A percentile compares a stretch with the other conserved stretches of the same genome.
Evolutionary conservation across 2,888 invertebrate species (phyloP).

Genomic region (Nomada fucata): DNA sequence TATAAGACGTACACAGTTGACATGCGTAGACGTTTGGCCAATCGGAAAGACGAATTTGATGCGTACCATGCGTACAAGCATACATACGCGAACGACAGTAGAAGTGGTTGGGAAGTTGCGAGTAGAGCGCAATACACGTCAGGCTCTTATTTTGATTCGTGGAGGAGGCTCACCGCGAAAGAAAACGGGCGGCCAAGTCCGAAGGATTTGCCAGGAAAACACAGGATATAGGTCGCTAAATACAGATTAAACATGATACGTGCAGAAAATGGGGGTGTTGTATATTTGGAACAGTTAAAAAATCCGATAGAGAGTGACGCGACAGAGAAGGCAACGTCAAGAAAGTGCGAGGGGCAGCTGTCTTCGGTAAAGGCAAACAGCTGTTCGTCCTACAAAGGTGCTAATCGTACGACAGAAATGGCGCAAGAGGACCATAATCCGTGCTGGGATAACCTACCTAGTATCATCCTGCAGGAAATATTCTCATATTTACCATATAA

Average conservation of each 20-base stretch:
- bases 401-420: conserved; percentile 74
- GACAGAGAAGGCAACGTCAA: conserved; percentile 63
- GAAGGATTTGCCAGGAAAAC: conserved; percentile 36
- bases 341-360: conserved; percentile 74
- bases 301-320: conserved; percentile 47
- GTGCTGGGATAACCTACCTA: conserved; percentile 84
- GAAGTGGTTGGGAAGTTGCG: conserved; percentile 60
- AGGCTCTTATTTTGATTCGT: conserved; percentile 64
- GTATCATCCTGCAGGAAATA: conserved; percentile 84
- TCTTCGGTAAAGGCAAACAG: conserved; percentile 76
- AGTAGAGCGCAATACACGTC: conserved; percentile 61
- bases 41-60: conserved; percentile 50
- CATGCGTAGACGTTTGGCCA: conserved; percentile 49
- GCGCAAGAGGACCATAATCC: conserved; percentile 77
- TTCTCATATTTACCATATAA: conserved; percentile 82
- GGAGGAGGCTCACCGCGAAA: conserved; percentile 54
- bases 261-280: conserved; percentile 59
- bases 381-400: conserved; percentile 75
- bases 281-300: conserved; percentile 51
- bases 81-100: conserved; percentile 48
- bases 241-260: conserved; percentile 67
- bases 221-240: conserved; percentile 42
- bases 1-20: conserved; percentile 12
- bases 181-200: conserved; percentile 42
- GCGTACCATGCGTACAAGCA: conserved; percentile 57